phyloP scores from a whole-genome alignment of 2,113 vertebrate genomes.

The Ciconia stormi region DNA sequence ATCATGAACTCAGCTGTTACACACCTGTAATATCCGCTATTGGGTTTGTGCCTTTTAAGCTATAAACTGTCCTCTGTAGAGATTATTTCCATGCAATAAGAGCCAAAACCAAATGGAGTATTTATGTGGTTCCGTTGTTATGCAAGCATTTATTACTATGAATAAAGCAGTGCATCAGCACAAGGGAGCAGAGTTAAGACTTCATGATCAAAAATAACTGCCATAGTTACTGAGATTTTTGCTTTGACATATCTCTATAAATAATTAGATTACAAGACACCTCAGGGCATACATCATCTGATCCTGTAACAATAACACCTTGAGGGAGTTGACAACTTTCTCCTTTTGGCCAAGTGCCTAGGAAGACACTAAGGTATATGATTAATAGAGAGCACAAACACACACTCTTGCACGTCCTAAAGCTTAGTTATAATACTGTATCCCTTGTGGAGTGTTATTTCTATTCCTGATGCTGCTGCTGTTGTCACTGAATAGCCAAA shows the following conservation, averaged over 20 bases:
- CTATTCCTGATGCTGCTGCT: background rate
- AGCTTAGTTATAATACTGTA: background rate
- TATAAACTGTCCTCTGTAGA: background rate
- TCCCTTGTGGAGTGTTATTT: background rate
- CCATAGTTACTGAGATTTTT: conserved; percentile 9
- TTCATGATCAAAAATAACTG: conserved; percentile 3
- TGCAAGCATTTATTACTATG: background rate
- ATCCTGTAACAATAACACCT: conserved; percentile 33
- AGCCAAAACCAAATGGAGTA: background rate
- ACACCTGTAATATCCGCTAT: background rate
- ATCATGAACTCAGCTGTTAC: background rate
- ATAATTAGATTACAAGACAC: conserved; percentile 53
- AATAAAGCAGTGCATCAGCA: background rate
- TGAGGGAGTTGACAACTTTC: conserved; percentile 30
- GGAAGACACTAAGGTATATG: conserved; percentile 33
- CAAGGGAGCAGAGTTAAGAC: background rate
- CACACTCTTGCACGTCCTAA: background rate
- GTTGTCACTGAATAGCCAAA: background rate
- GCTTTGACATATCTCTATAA: conserved; percentile 8
- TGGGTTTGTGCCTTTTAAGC: background rate
- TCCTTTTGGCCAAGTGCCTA: conserved; percentile 44
- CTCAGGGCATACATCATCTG: conserved; percentile 28
- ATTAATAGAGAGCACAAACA: conserved; percentile 27
- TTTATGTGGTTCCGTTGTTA: background rate
- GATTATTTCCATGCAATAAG: background rate